Base-by-base conservation (phyloP, 1,140 invertebrate genomes). In the Drosophila nigrodunni region DNA sequence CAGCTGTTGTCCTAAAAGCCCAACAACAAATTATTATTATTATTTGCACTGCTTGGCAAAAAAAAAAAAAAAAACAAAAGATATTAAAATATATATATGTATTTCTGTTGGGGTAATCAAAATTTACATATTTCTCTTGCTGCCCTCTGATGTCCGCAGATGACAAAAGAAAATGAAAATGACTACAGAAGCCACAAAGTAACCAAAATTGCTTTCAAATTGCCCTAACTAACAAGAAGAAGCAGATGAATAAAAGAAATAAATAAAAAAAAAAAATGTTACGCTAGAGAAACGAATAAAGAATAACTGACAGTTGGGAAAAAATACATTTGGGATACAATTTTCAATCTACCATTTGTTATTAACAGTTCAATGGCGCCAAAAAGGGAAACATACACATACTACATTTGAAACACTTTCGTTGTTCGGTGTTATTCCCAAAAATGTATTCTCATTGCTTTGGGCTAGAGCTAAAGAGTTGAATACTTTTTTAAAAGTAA, bases 281-380 rank as follows among this genome's bases (percentile, higher is more conserved):
- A 47, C 43, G 1, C 3, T 25, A 30, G 37, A 52, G 55, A 39
- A 47, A 25, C 57, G 46, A 50, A 71, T 64, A 57, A 47, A 54
- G 54, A 39, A 68, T 61, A 58, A 60, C 74, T 61, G 60, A 55
- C 47, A 66, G 47, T 61, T 35, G 44, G 58, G 30, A 30, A 54
- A 30, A 46, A 46, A 66, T 43, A 66, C 46, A 74, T 77, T 74
- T 69, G 76, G 61, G 61, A 47, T 66, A 76, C 73, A 65, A 78
- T 76, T 78, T 78, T 44, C 61, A 79, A 74, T 75, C 52, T 78
- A 78, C 72, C 59, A 64, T 58, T 65, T 85, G 47, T 66, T 78
- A 67, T 81, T 58, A 78, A 81, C 65, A 76, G 67, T 70, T 82
- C 69, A 66, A 65, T 82, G 66, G 61, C 57, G 58, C 10, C 59